Evolutionary conservation across 2,797 vertebrate species (phyloP).

Genomic region (Sebastes baramenuke): DNA sequence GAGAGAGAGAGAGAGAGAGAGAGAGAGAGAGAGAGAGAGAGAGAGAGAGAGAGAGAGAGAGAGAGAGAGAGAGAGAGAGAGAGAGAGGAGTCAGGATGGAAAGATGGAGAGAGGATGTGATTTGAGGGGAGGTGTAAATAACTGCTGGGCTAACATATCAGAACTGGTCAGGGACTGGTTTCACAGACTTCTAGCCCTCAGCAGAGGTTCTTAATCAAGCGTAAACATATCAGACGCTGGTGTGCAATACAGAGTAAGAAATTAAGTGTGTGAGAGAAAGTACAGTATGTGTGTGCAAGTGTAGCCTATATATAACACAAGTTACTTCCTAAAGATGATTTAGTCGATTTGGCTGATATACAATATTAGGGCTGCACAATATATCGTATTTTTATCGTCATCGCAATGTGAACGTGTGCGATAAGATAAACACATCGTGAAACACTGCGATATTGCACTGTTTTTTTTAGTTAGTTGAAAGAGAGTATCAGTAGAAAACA

Average conservation of each 20-base stretch:
- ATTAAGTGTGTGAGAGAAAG: background rate
- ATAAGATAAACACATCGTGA: too few species aligned
- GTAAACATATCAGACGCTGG: background rate
- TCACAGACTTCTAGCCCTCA: background rate
- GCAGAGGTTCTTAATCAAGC: background rate
- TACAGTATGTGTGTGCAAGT: background rate
- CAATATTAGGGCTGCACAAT: background rate
- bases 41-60: slow-evolving; percentile 16
- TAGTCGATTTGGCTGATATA: background rate
- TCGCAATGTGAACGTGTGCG: too few species aligned
- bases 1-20: slow-evolving; percentile 24
- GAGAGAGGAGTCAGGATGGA: slow-evolving; percentile 33
- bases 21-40: slow-evolving; percentile 15
- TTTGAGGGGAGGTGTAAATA: slow-evolving; percentile 60
- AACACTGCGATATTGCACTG: too few species aligned
- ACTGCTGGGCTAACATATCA: slow-evolving; percentile 23
- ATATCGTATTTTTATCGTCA: too few species aligned
- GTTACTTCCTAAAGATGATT: background rate
- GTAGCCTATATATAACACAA: background rate
- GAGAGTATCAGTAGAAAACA: too few species aligned
- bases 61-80: slow-evolving; percentile 23
- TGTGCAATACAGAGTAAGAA: background rate
- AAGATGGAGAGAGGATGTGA: slow-evolving; percentile 59
- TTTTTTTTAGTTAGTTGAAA: too few species aligned
- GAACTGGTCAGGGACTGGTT: slow-evolving; percentile 5